Base-by-base conservation (phyloP, 2,888 invertebrate species). In the Archips crataeganus region DNA sequence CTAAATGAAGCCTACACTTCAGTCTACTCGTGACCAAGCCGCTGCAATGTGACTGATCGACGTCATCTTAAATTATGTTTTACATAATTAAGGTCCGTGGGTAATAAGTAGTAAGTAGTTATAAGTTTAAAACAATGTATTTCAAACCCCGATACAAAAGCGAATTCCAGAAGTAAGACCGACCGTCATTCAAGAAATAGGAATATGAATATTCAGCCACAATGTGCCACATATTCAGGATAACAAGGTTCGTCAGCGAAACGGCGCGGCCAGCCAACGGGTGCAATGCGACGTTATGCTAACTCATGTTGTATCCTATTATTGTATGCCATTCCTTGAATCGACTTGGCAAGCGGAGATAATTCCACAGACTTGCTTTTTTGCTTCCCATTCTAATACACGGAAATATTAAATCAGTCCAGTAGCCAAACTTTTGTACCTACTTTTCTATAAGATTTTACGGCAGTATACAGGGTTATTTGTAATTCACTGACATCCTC, bases 231-330 rank as follows among this genome's bases (percentile, higher is more conserved):
- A 80, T 85, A 88, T 88, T 86, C 83, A 84, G 82, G 89, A 89
- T 93, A 94, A 94, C 92, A 92, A 92, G 93, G 87, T 90, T 93
- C 92, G 93, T 93, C 94, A 94, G 94, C 92, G 85, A 82, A 92
- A 89, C 82, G 74, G 81, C 79, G 82, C 80, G 77, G 34, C 79
- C 79, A 78, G 79, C 77, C 77, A 79, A 66, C 79, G 79, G 74
- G 79, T 82, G 81, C 82, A 77, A 79, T 82, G 81, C 82, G 77
- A 82, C 80, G 84, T 89, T 86, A 79, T 85, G 87, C 87, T 83
- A 88, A 84, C 86, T 85, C 85, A 64, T 81, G 82, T 83, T 82
- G 78, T 79, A 77, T 77, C 77, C 77, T 81, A 80, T 80, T 75
- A 79, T 82, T 79, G 81, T 75, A 79, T 78, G 77, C 79, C 78